Evolutionary conservation across 1,140 invertebrate genomes (phyloP), one percentile per base, ranked within the genome.

Genomic region (Lamellibrachia luymesi): DNA sequence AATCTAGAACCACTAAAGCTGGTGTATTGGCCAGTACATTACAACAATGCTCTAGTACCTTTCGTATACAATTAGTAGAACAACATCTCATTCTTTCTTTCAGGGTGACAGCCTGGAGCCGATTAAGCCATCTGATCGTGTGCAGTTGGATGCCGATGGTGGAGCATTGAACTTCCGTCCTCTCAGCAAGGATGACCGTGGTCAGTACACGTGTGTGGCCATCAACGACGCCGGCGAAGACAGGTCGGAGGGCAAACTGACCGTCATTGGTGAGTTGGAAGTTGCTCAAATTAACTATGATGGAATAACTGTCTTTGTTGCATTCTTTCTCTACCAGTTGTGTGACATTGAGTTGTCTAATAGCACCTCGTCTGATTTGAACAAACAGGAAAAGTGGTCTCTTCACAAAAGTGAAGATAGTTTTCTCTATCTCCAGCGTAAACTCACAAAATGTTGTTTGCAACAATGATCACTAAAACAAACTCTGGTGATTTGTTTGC

Each of bases 191-290:
- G 96, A 96, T 1, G 98, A 99, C 95, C 98, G 99, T 96, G 98
- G 98, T 1, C 96, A 99, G 1, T 99, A 99, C 95, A 98, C 98
- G 95, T 99, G 98, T 95, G 97, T 98, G 80, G 98, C 98, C 0
- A 96, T 97, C 93, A 99, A 99, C 94, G 97, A 97, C 25, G 98
- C 98, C 13, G 98, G 97, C n/a, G 98, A 97, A 22, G 97, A 97
- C 56, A 97, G 97, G 1, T 25, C 50, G 17, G 38, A 27, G 4
- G 92, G 92, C 51, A 52, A 38, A n/a, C 92, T 94, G 10, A 51
- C 56, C 13, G 93, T 94, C 51, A 49, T 50, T 8, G 92, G 93
- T 94, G 50, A 89, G 91, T 91, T 50, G 13, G n/a, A 51, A 38
- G 38, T 38, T 38, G 38, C 38, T 38, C 38, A 38, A 38, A 38